Percentiles rank a stretch among this genome's conserved stretches.
Evolutionary conservation across 1,140 invertebrate species (phyloP).

Genomic region (Drosophila pachea): DNA sequence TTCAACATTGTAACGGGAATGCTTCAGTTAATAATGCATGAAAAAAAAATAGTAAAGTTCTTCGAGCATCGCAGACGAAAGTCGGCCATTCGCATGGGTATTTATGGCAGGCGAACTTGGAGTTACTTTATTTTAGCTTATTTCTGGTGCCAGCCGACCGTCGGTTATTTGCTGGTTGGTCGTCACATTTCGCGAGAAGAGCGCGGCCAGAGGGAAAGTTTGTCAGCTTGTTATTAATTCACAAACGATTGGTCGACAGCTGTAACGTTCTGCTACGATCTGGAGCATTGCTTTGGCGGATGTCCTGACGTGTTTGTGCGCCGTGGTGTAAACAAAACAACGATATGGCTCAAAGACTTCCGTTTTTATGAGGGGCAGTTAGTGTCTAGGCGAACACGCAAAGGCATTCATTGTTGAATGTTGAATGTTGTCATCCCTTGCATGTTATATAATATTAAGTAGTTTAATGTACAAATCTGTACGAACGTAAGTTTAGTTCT

Average conservation of each 20-base stretch:
- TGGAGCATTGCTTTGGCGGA: neutral
- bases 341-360: slow-evolving; percentile 1
- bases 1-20: too few relatives aligned
- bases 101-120: too few relatives aligned
- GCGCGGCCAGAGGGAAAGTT: neutral
- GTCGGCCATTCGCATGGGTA: too few relatives aligned
- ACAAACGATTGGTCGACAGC: slow-evolving; percentile 17
- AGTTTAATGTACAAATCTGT: too few relatives aligned
- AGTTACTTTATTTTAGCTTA: neutral
- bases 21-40: too few relatives aligned
- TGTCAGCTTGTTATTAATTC: slow-evolving; percentile 12
- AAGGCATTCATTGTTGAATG: neutral
- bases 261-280: slow-evolving; percentile 2
- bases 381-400: too few relatives aligned
- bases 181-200: too few relatives aligned
- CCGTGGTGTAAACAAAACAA: slow-evolving; percentile 3
- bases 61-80: too few relatives aligned
- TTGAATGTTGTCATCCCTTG: neutral
- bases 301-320: slow-evolving; percentile 17
- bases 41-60: neutral
- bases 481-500: neutral
- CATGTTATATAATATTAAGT: neutral
- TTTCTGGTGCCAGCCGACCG: neutral
- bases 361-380: neutral
- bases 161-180: neutral